phyloP scores from a whole-genome alignment of 1,140 invertebrate species.

The Anoplolepis gracilipes region DNA sequence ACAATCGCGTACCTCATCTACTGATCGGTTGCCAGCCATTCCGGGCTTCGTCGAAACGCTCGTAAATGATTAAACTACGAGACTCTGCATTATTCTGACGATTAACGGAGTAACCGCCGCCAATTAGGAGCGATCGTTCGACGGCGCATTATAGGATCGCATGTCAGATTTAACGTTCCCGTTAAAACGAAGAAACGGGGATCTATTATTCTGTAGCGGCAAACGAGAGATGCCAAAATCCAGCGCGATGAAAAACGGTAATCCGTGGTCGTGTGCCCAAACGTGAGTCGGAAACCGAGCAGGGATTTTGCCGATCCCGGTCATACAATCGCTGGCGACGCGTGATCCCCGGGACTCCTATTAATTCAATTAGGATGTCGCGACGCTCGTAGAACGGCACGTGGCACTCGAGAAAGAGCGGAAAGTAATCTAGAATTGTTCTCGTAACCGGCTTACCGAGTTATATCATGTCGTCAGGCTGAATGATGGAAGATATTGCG shows the following conservation, averaged over 20 bases:
- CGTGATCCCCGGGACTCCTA: constrained; percentile 14
- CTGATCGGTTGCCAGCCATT: constrained; percentile 14
- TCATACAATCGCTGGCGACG: neutral
- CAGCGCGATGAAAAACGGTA: constrained; percentile 31
- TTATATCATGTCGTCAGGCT: constrained; percentile 12
- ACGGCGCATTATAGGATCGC: constrained; percentile 1
- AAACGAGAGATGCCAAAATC: neutral
- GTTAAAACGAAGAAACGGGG: constrained; percentile 10
- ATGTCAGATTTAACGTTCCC: constrained; percentile 7
- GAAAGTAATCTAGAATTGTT: constrained; percentile 39
- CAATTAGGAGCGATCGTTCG: constrained; percentile 40
- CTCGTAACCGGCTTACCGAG: constrained; percentile 31
- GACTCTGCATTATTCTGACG: constrained; percentile 46
- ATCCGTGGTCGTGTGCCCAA: neutral
- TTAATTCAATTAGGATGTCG: constrained; percentile 62
- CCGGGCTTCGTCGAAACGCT: constrained; percentile 27
- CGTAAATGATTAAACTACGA: constrained; percentile 54
- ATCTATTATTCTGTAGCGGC: constrained; percentile 14
- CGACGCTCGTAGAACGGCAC: neutral
- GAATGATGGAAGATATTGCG: neutral
- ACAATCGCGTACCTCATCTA: constrained; percentile 20
- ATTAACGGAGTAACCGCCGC: constrained; percentile 39
- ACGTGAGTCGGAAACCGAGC: constrained; percentile 38
- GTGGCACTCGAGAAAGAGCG: neutral
- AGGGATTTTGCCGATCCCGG: constrained; percentile 1